Evolutionary conservation across 2,797 vertebrate genomes (phyloP), one percentile per base, ranked within the genome.

Genomic region (Capromys pilorides): DNA sequence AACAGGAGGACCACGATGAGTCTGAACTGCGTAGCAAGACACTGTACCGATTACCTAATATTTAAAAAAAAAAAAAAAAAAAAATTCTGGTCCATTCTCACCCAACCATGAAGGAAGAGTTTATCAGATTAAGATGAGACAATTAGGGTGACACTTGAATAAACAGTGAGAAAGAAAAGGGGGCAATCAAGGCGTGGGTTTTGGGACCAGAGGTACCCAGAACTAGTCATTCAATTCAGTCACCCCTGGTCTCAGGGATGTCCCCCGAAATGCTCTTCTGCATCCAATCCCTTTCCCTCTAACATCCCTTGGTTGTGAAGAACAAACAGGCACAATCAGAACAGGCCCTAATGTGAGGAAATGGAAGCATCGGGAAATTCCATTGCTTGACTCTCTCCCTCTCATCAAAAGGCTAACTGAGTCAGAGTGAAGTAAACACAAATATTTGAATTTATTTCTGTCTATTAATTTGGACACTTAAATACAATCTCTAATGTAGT

Each of bases 401-500:
- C 64, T 93, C 18, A 66, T 71, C 19, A 62, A 22, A 88, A 82
- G 31, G 41, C 59, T 90, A 36, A 78, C 71, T 49, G 8, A 95
- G 36, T 81, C 69, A 39, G 69, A 79, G 64, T 41, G 69, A 93
- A 36, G 11, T 39, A 86, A 78, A 86, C 16, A 18, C 54, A 73
- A 93, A 94, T 28, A 66, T 88, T 95, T 67, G 83, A 66, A 90
- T 86, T 78, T 89, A 95, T 84, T 94, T 86, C 86, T 96, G 39
- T 28, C 62, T 93, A 75, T 92, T 97, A 92, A 86, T 94, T 90
- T 54, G 71, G 26, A 49, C 14, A 59, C 36, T 91, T 91, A 90
- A 95, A 67, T 64, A 88, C 26, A 95, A 1, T 91, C 75, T 41
- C 41, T 61, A 66, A 77, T 26, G 14, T 49, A 90, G 57, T 54